A percentile compares a stretch with the other conserved stretches of the same genome.
Evolutionary conservation across 2,113 vertebrate species (phyloP).

Genomic region (Chiloscyllium plagiosum): DNA sequence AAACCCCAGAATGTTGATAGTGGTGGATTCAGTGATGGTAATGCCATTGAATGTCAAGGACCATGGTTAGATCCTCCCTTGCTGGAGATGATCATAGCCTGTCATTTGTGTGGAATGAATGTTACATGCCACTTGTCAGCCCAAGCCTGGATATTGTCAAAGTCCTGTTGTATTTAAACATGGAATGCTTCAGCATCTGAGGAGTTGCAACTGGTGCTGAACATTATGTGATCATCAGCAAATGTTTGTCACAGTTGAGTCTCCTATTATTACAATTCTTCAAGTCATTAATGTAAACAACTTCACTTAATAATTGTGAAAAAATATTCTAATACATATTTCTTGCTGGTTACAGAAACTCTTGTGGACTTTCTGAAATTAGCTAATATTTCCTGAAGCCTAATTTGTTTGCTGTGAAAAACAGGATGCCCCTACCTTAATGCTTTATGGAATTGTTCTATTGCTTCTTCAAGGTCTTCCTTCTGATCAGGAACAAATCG

Average conservation of each 20-base stretch:
- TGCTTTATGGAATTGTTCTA: slow-evolving; percentile 76
- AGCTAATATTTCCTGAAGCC: neutral
- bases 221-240: neutral
- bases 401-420: neutral
- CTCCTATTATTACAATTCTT: neutral
- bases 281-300: neutral
- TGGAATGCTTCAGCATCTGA: no score
- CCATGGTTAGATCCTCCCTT: no score
- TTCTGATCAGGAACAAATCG: slow-evolving; percentile 83
- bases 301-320: neutral
- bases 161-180: no score
- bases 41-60: no score
- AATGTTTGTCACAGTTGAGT: neutral
- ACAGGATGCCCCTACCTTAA: slow-evolving; percentile 61
- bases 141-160: no score
- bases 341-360: neutral
- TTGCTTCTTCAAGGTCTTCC: slow-evolving; percentile 75
- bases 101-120: no score
- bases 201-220: no score
- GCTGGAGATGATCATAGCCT: no score
- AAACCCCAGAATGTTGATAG: no score
- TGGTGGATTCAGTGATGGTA: no score
- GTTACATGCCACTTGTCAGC: no score
- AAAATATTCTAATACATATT: neutral
- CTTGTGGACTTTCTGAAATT: neutral